A percentile compares a stretch with the other conserved stretches of the same genome.
These are phyloP conservation scores for Drosophila auraria DNA, from an alignment of 1,140 invertebrate genomes.

Conservation along the genomic window DNA sequence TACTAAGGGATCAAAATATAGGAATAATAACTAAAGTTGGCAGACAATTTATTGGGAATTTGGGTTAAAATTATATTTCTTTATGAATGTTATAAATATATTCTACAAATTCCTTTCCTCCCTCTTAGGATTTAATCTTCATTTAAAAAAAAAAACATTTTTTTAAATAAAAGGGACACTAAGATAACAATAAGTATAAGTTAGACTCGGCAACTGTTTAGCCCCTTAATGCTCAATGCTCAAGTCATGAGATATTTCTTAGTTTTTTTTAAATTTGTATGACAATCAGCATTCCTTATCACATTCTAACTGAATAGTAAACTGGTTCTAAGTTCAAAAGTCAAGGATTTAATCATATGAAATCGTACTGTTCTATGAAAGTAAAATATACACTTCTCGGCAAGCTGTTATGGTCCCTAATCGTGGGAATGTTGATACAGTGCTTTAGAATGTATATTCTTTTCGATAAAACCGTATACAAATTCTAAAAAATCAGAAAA, in stretches of 20 bases:
- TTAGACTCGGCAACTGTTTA: too few species aligned
- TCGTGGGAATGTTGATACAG: neutral
- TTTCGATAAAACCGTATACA: neutral
- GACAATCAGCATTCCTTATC: neutral
- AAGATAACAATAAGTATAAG: too few species aligned
- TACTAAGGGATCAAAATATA: conserved; percentile 7
- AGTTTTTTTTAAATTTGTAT: too few species aligned
- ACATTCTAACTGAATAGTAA: neutral
- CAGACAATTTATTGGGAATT: neutral
- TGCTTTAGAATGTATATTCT: too few species aligned
- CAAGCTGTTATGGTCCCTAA: neutral
- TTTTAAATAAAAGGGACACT: too few species aligned
- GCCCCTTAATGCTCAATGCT: too few species aligned
- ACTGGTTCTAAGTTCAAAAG: neutral
- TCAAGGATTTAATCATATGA: neutral
- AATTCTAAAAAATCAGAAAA: neutral
- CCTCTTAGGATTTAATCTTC: too few species aligned
- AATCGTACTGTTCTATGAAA: too few species aligned
- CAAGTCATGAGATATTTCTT: too few species aligned
- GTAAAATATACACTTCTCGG: neutral
- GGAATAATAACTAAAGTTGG: neutral
- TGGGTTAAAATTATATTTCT: neutral
- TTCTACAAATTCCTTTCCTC: too few species aligned
- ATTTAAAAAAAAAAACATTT: too few species aligned
- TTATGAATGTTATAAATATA: too few species aligned